phyloP scores from a whole-genome alignment of 2,888 invertebrate genomes.

The Acanthosoma haemorrhoidale region DNA sequence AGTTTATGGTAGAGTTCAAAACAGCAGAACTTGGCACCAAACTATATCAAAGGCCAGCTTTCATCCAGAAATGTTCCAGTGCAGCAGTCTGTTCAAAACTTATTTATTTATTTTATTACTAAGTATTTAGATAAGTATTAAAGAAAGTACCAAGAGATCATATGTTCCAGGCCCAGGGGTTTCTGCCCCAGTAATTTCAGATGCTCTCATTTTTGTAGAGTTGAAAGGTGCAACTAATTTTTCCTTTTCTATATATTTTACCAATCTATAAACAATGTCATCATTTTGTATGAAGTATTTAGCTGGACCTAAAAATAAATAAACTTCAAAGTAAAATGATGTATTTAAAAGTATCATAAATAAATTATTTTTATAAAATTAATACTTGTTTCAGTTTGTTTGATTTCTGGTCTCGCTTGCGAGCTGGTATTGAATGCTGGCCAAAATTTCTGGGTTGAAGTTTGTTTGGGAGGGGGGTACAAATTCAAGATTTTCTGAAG shows the following conservation, averaged over 20 bases:
- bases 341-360: not conserved
- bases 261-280: not conserved
- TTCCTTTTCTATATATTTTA: not conserved
- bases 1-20: too few relatives aligned
- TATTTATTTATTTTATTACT: too few relatives aligned
- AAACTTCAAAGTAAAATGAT: too few relatives aligned
- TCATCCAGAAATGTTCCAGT: too few relatives aligned
- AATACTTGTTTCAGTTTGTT: not conserved
- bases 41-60: too few relatives aligned
- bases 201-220: not conserved
- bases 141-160: conserved; percentile 18
- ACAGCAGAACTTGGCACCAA: too few relatives aligned
- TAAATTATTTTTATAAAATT: too few relatives aligned
- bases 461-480: not conserved
- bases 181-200: not conserved
- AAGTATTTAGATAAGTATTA: not conserved
- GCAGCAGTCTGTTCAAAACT: too few relatives aligned
- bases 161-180: conserved; percentile 29
- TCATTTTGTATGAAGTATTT: not conserved
- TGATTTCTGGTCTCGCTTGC: not conserved
- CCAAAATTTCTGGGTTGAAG: not conserved
- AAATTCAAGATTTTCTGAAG: not conserved
- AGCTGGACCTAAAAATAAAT: conserved; percentile 11
- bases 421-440: conserved; percentile 13
- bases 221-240: not conserved